Evolutionary conservation across 2,797 vertebrate genomes (phyloP).

Genomic region (Knipowitschia caucasica): DNA sequence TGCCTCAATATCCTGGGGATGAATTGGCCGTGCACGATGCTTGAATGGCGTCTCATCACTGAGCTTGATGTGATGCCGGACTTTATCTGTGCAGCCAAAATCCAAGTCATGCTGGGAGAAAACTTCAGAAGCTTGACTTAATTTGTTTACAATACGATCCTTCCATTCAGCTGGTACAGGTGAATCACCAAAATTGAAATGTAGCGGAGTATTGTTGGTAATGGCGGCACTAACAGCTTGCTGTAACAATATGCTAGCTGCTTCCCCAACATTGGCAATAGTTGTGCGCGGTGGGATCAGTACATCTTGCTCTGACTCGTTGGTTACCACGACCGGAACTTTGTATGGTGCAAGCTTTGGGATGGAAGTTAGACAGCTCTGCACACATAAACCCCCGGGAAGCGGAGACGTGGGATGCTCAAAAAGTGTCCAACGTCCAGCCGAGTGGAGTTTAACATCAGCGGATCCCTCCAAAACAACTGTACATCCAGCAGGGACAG

Average conservation of each 20-base stretch:
- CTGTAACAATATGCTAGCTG: neutral
- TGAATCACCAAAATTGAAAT: neutral
- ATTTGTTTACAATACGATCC: neutral
- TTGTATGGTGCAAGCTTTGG: neutral
- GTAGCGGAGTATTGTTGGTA: neutral
- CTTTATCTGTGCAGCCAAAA: neutral
- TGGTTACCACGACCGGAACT: constrained; percentile 12
- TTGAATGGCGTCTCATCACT: neutral
- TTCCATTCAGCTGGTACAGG: neutral
- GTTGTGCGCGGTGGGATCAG: neutral
- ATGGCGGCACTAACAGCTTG: neutral
- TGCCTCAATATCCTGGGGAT: neutral
- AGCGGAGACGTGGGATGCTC: constrained; percentile 12
- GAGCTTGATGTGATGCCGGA: neutral
- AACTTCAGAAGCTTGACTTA: neutral
- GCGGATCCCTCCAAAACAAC: neutral
- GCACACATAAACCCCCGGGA: constrained; percentile 12
- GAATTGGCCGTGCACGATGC: neutral
- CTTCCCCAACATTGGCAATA: constrained; percentile 1
- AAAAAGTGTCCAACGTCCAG: neutral
- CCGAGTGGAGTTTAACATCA: neutral
- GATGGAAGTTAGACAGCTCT: constrained; percentile 8
- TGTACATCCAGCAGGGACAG: constrained; percentile 6
- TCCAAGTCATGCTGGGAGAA: neutral
- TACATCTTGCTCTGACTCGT: neutral